A percentile compares a stretch with the other conserved stretches of the same genome.
These are phyloP conservation scores for Platyura marginata DNA, from an alignment of 1,140 invertebrate species.

Conservation along the genomic window DNA sequence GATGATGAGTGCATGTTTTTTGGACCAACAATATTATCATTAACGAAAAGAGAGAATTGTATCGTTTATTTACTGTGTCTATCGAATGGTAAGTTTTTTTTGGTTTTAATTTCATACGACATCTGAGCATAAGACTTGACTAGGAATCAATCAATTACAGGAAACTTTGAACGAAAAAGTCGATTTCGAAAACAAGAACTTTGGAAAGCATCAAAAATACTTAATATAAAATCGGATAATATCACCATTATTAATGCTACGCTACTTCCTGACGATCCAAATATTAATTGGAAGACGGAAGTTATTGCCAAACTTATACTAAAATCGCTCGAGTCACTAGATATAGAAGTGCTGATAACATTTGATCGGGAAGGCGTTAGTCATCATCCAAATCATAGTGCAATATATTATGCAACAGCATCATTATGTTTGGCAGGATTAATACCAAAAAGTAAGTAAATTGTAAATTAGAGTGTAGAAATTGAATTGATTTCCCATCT, in stretches of 20 bases:
- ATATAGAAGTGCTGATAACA: conserved; percentile 71
- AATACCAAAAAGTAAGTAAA: conserved; percentile 40
- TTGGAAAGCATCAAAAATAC: conserved; percentile 48
- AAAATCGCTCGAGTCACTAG: conserved; percentile 47
- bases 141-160: conserved; percentile 24
- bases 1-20: conserved; percentile 99
- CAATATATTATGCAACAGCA: conserved; percentile 59
- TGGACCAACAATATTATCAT: conserved; percentile 67
- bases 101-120: not conserved
- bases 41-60: conserved; percentile 36
- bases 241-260: conserved; percentile 51
- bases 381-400: conserved; percentile 73
- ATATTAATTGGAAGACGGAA: conserved; percentile 52
- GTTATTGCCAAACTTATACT: conserved; percentile 50
- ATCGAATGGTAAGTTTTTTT: conserved; percentile 45
- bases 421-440: conserved; percentile 53
- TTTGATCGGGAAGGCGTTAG: conserved; percentile 85
- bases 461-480: not conserved
- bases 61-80: conserved; percentile 70
- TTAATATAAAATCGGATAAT: conserved; percentile 60
- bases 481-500: conserved; percentile 5
- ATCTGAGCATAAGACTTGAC: not conserved
- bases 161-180: conserved; percentile 52
- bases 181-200: conserved; percentile 53
- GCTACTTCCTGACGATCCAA: conserved; percentile 55